phyloP scores from a whole-genome alignment of 1,140 invertebrate genomes.

The Bombus superbus region DNA sequence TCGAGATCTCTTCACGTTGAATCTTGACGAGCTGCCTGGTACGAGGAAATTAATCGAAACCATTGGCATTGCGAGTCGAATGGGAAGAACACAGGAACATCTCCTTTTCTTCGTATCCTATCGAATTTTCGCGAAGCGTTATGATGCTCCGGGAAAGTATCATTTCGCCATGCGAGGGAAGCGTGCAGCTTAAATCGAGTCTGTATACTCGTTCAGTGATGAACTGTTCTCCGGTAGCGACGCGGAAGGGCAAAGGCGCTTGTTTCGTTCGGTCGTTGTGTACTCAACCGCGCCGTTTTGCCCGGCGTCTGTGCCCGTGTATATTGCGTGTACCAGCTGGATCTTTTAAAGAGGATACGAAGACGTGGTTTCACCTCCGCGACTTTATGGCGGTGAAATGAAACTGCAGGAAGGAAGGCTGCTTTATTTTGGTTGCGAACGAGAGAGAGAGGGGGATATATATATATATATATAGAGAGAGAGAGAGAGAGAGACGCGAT shows the following conservation, averaged over 20 bases:
- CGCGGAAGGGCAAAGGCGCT: background rate
- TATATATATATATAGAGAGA: too few relatives aligned
- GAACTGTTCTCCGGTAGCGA: slow-evolving; percentile 25
- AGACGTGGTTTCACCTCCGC: background rate
- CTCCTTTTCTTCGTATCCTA: background rate
- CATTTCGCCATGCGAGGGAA: background rate
- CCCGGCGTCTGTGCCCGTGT: background rate
- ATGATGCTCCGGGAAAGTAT: background rate
- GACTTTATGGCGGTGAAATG: slow-evolving; percentile 13
- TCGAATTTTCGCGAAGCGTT: background rate
- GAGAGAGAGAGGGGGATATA: background rate
- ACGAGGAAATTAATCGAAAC: slow-evolving; percentile 2
- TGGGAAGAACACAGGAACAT: background rate
- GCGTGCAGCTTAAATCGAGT: slow-evolving; percentile 39
- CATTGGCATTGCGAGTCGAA: background rate
- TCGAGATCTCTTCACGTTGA: background rate
- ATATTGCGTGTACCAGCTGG: slow-evolving; percentile 16
- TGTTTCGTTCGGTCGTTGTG: background rate
- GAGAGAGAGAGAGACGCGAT: slow-evolving; percentile 7
- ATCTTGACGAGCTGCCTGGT: background rate
- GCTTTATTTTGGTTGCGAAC: slow-evolving; percentile 18
- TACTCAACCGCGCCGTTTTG: background rate
- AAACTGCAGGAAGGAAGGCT: slow-evolving; percentile 4
- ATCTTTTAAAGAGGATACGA: slow-evolving; percentile 6
- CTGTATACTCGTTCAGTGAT: slow-evolving; percentile 18